phyloP scores from a whole-genome alignment of 2,888 invertebrate genomes.

The Uloborus plumipes region DNA sequence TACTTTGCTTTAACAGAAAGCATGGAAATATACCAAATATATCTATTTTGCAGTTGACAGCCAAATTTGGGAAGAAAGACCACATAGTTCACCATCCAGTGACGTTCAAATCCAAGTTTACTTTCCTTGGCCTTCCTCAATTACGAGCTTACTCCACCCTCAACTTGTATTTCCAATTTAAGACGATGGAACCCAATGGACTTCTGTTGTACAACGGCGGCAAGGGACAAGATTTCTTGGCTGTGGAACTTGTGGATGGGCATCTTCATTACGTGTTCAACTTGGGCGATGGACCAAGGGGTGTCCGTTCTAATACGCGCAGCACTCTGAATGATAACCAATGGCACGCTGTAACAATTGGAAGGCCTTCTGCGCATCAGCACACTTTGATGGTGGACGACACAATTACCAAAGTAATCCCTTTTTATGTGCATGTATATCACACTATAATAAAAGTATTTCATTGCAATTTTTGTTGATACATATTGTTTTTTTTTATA shows the following conservation, averaged over 20 bases:
- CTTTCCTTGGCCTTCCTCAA: conserved; percentile 89
- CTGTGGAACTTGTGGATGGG: conserved; percentile 90
- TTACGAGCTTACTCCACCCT: conserved; percentile 84
- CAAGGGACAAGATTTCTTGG: conserved; percentile 90
- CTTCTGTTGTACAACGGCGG: conserved; percentile 92
- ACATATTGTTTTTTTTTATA: too few species aligned
- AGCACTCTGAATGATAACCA: conserved; percentile 89
- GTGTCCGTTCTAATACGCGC: conserved; percentile 81
- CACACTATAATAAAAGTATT: too few species aligned
- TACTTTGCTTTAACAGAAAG: too few species aligned
- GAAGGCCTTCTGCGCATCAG: conserved; percentile 86
- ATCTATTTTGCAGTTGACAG: conserved; percentile 78
- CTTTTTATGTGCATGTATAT: too few species aligned
- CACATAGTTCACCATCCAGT: conserved; percentile 85
- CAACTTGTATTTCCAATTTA: conserved; percentile 81
- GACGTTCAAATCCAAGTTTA: conserved; percentile 91
- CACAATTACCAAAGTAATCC: conserved; percentile 80
- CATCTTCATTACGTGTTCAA: conserved; percentile 93
- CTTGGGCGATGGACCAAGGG: conserved; percentile 89
- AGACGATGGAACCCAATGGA: conserved; percentile 90
- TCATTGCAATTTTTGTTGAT: too few species aligned
- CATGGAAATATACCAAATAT: not conserved
- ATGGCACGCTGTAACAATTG: conserved; percentile 94
- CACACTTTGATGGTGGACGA: conserved; percentile 93
- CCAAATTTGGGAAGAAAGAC: conserved; percentile 79